Evolutionary conservation across 2,113 vertebrate species (phyloP).

Genomic region (Aldabrachelys gigantea): DNA sequence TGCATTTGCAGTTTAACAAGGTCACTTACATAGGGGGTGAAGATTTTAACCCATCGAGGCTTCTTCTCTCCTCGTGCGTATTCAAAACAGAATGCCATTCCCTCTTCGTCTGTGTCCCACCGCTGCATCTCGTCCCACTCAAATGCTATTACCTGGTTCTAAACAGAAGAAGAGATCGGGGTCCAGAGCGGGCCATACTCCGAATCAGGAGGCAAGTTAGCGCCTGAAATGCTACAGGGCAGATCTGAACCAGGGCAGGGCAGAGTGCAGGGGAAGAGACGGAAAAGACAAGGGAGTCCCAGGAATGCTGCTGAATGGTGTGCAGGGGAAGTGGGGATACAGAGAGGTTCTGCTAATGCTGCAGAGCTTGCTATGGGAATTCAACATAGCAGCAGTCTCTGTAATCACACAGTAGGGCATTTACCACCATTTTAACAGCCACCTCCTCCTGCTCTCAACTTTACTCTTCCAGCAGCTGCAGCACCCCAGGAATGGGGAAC

Average conservation of each 20-base stretch:
- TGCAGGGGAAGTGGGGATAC: neutral
- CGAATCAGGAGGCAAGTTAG: rapidly evolving
- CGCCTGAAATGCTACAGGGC: neutral
- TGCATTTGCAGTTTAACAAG: rapidly evolving
- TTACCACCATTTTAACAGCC: rapidly evolving
- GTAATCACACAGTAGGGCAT: neutral
- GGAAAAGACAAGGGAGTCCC: neutral
- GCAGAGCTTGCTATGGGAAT: neutral
- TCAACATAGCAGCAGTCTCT: neutral
- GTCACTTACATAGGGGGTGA: constrained; percentile 90
- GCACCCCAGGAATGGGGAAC: neutral
- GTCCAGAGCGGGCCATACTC: rapidly evolving
- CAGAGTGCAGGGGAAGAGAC: neutral
- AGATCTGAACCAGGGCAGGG: neutral
- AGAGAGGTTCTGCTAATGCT: neutral
- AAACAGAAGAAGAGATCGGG: neutral
- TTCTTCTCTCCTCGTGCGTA: constrained; percentile 95
- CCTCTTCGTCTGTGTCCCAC: constrained; percentile 98
- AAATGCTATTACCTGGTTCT: constrained; percentile 97
- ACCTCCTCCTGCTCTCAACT: neutral
- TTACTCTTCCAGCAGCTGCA: neutral
- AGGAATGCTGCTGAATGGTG: neutral
- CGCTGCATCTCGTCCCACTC: constrained; percentile 98
- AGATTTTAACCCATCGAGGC: constrained; percentile 95
- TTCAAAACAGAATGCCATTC: constrained; percentile 98